Conservation (phyloP, 2,113 vertebrate genomes). For the Pelvicachromis taeniatus region DNA sequence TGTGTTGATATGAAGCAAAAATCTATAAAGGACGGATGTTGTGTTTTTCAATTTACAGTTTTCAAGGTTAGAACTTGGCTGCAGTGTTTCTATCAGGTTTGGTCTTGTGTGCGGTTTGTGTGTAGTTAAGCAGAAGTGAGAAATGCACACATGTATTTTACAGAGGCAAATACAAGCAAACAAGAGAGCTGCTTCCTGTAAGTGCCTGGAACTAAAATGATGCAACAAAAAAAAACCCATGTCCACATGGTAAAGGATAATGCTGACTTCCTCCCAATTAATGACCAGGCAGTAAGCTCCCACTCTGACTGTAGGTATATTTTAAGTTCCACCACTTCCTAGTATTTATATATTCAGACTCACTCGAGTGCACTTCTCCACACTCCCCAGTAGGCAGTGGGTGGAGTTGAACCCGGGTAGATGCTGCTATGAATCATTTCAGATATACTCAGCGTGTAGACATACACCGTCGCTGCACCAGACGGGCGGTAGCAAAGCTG, state of each 20-base stretch:
- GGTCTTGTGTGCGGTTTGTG: neutral
- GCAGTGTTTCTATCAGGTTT: neutral
- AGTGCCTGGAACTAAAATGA: neutral
- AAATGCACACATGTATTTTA: neutral
- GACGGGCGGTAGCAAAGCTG: neutral
- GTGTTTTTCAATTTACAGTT: neutral
- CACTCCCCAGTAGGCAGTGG: neutral
- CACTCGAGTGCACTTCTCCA: neutral
- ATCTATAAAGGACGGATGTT: neutral
- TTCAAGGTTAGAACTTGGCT: neutral
- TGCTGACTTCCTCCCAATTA: neutral
- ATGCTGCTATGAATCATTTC: conserved; percentile 12
- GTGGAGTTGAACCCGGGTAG: neutral
- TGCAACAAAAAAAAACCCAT: neutral
- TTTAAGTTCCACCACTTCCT: neutral
- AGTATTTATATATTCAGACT: neutral
- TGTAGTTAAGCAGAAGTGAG: neutral
- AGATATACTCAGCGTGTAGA: neutral
- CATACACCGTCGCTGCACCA: neutral
- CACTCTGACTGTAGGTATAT: neutral
- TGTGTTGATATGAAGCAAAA: neutral
- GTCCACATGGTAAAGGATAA: neutral
- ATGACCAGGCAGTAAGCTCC: neutral
- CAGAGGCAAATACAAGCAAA: neutral
- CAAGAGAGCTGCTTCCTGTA: neutral